Evolutionary conservation across 2,797 vertebrate genomes (phyloP).

Genomic region (Linurgus olivaceus): DNA sequence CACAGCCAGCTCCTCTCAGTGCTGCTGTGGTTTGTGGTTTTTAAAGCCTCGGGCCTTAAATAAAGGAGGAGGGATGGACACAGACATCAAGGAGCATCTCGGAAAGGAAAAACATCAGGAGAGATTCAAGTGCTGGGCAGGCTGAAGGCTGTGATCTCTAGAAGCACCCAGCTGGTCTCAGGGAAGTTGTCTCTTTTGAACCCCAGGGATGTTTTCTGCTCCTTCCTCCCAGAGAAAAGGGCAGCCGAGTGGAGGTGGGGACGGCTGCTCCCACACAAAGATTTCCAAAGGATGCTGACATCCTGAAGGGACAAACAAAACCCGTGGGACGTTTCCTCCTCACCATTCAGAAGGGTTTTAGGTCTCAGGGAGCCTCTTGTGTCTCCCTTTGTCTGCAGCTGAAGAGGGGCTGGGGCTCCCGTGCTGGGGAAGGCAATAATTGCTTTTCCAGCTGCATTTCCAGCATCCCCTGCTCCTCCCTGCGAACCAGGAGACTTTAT

Average conservation of each 20-base stretch:
- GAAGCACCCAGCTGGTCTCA: accelerated
- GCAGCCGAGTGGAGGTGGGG: neutral
- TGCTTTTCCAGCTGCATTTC: conserved; percentile 24
- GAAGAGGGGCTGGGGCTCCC: neutral
- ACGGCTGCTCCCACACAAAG: neutral
- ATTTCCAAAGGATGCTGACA: neutral
- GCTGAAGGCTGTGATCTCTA: neutral
- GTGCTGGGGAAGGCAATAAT: neutral
- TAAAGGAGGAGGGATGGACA: neutral
- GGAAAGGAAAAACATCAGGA: neutral
- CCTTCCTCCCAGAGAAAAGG: neutral
- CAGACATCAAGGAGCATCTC: neutral
- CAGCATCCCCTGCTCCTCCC: neutral
- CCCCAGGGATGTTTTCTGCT: neutral
- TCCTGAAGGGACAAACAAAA: neutral
- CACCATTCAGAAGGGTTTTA: neutral
- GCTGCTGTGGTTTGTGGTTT: neutral
- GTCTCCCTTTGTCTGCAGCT: neutral
- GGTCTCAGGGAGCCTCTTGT: neutral
- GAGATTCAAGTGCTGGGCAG: neutral
- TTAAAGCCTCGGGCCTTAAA: accelerated
- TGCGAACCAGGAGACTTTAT: neutral
- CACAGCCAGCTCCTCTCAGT: neutral
- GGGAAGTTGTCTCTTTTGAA: neutral
- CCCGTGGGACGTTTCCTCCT: neutral